Evolutionary conservation across 2,888 invertebrate genomes (phyloP).

Genomic region (Orthosia incerta): DNA sequence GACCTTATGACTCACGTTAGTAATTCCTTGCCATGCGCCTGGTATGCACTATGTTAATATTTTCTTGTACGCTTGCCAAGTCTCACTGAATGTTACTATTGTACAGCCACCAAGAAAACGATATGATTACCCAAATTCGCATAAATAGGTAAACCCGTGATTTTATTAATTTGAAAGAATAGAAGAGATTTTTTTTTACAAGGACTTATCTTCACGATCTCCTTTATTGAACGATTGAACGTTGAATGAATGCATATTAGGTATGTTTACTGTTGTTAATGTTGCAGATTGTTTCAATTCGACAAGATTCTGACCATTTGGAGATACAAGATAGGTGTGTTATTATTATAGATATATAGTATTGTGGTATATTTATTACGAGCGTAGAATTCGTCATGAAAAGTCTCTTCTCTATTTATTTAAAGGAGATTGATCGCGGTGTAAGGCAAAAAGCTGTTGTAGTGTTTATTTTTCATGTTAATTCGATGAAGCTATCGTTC

Average conservation of each 20-base stretch:
- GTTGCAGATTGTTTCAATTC: neutral
- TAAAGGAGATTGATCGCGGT: neutral
- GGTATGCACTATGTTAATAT: slow-evolving; percentile 70
- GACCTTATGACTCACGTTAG: slow-evolving; percentile 54
- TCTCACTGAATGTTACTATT: slow-evolving; percentile 60
- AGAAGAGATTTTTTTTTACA: neutral
- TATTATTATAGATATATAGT: neutral
- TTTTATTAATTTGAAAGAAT: slow-evolving; percentile 9
- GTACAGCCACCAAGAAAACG: slow-evolving; percentile 56
- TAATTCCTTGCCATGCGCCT: slow-evolving; percentile 56
- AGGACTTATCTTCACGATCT: neutral
- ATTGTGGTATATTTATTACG: neutral
- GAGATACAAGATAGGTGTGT: neutral
- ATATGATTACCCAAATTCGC: slow-evolving; percentile 49
- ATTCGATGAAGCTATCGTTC: slow-evolving; percentile 6
- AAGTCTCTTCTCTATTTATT: neutral
- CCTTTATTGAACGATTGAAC: slow-evolving; percentile 11
- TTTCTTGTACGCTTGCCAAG: slow-evolving; percentile 71
- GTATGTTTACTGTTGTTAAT: slow-evolving; percentile 1
- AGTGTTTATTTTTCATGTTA: neutral
- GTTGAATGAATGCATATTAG: neutral
- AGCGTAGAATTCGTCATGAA: neutral
- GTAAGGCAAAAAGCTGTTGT: neutral
- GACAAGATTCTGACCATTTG: neutral
- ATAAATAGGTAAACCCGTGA: slow-evolving; percentile 18